Evolutionary conservation across 2,797 vertebrate species (phyloP).

Genomic region (Erpetoichthys calabaricus): DNA sequence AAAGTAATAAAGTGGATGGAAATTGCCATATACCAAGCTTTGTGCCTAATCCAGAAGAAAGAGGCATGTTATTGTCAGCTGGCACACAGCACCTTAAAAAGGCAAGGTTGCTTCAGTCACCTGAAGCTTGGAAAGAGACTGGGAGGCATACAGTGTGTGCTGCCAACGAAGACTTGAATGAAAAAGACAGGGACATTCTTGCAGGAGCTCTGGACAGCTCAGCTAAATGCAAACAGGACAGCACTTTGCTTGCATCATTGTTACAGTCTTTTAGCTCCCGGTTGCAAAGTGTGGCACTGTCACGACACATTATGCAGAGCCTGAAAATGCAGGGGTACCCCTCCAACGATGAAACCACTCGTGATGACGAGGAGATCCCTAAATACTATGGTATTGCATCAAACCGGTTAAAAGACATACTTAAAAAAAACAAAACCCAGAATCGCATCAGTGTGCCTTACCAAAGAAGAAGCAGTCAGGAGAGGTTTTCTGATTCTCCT

Average conservation of each 20-base stretch:
- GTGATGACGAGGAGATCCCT: conserved; percentile 67
- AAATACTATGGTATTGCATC: conserved; percentile 81
- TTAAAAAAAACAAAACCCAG: conserved; percentile 86
- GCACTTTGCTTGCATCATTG: conserved; percentile 88
- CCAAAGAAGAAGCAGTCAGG: conserved; percentile 54
- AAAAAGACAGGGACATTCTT: conserved; percentile 69
- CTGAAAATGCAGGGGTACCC: conserved; percentile 60
- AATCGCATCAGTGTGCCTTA: conserved; percentile 72
- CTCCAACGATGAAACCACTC: conserved; percentile 45
- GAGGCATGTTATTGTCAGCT: conserved; percentile 58
- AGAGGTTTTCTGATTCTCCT: conserved; percentile 69
- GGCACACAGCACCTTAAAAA: conserved; percentile 89
- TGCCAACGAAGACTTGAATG: conserved; percentile 66
- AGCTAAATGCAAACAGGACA: conserved; percentile 79
- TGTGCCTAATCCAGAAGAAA: conserved; percentile 54
- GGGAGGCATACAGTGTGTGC: conserved; percentile 66
- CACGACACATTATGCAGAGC: conserved; percentile 74
- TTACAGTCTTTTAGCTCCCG: conserved; percentile 96
- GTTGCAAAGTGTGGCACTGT: conserved; percentile 90
- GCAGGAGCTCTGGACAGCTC: conserved; percentile 72
- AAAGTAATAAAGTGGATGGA: conserved; percentile 65
- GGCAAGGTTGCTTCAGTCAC: conserved; percentile 78
- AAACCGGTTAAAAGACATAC: conserved; percentile 80
- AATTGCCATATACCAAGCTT: conserved; percentile 65
- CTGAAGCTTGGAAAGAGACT: conserved; percentile 78